Percentiles rank a stretch among this genome's conserved stretches.
phyloP scores from a whole-genome alignment of 1,140 invertebrate species.

The Eriocheir sinensis region DNA sequence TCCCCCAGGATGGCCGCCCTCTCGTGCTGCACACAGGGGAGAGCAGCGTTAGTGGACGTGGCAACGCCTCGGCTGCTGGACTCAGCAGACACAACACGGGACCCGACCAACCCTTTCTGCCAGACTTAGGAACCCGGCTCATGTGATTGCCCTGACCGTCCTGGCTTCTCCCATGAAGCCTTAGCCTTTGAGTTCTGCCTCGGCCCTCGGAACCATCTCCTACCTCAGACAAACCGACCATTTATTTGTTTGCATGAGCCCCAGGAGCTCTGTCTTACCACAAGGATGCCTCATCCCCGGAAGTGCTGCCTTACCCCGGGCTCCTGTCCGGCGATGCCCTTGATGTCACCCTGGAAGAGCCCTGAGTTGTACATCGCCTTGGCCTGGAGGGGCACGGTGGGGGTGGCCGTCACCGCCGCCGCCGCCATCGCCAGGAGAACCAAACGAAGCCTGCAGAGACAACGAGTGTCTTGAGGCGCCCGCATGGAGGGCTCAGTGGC shows the following conservation, averaged over 20 bases:
- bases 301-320: constrained; percentile 30
- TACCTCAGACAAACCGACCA: no score
- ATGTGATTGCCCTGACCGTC: no score
- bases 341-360: constrained; percentile 64
- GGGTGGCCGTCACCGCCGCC: constrained; percentile 35
- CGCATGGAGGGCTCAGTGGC: neutral
- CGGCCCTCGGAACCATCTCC: no score
- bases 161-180: neutral
- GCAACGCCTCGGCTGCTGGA: neutral
- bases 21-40: neutral
- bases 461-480: neutral
- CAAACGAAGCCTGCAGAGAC: constrained; percentile 6
- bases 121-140: no score
- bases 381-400: constrained; percentile 42
- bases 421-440: neutral
- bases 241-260: no score
- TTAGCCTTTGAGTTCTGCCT: neutral
- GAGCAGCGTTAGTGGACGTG: neutral
- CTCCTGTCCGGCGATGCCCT: constrained; percentile 59
- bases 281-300: neutral
- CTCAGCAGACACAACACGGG: neutral
- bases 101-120: neutral
- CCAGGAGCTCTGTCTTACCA: no score
- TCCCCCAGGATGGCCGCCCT: constrained; percentile 54
- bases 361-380: constrained; percentile 63